Evolutionary conservation across 1,140 invertebrate genomes (phyloP).

Genomic region (Reticulitermes speratus): DNA sequence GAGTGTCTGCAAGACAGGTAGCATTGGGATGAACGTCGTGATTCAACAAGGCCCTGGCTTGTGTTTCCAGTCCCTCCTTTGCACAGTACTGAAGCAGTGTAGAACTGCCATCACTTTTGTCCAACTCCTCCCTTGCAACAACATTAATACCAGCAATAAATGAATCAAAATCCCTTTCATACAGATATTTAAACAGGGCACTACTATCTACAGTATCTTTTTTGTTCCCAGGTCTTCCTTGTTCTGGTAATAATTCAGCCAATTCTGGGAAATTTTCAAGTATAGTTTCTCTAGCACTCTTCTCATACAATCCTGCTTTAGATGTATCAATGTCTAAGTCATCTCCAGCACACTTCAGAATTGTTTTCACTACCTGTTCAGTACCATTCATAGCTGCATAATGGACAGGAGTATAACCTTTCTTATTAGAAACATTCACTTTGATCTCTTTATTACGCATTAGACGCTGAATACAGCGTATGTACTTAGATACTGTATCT

Average conservation of each 20-base stretch:
- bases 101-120: not conserved
- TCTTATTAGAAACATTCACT: conserved; percentile 39
- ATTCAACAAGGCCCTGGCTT: not conserved
- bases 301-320: not conserved
- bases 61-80: not conserved
- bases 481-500: not conserved
- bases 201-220: not conserved
- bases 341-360: not conserved
- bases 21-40: not conserved
- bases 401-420: conserved; percentile 39
- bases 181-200: not conserved
- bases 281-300: not conserved
- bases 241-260: not conserved
- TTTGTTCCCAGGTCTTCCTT: not conserved
- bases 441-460: conserved; percentile 37
- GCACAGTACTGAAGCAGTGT: conserved; percentile 24
- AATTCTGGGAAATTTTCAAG: conserved; percentile 10
- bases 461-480: conserved; percentile 34
- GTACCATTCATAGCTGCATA: conserved; percentile 46
- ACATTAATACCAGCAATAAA: not conserved
- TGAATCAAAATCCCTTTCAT: not conserved
- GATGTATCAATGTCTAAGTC: not conserved
- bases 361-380: not conserved
- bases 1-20: not conserved
- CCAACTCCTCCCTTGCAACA: not conserved